Base-by-base conservation (phyloP, 1,140 invertebrate species). In the Hycleus phaleratus region DNA sequence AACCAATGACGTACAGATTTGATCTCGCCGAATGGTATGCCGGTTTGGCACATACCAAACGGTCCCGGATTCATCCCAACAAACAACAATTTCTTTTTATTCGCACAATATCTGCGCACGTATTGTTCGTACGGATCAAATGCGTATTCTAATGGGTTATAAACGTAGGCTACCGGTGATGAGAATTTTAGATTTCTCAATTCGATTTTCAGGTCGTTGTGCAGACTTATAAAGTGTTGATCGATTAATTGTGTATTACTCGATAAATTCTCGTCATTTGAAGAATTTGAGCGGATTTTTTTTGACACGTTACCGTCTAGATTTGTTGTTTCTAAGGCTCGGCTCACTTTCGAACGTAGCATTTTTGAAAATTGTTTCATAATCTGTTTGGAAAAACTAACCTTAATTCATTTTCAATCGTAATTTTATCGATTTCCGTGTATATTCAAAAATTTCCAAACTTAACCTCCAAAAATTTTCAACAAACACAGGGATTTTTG, bases 61-160 rank as follows among this genome's bases (percentile, higher is more conserved):
- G 92, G 92, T 8, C 93, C 93, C 26, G 93, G 93, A 77, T 95
- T 95, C 88, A 95, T 95, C 3, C 93, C 93, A 46, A 96, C 77
- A 68, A 92, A 91, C 44, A 96, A 72, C 9, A 95, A 76, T 61
- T 80, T 79, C 71, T 91, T 94, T 5, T 70, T 65, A 6, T 75
- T 76, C 24, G 74, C 75, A 65, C 89, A 85, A 68, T 81, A 93
- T 57, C 80, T 83, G 38, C 75, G 70, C 2, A 91, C 75, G 71
- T 86, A 93, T 43, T 78, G 75, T 39, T 77, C 78, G 75, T 93
- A 90, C 42, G 88, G 77, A 58, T 86, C 76, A 67, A 74, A 81
- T 2, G 91, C 91, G 79, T 95, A 94, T 65, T 88, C 83, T 40
- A 92, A 69, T 7, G 92, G 92, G 78, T 90, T 92, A 67, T 95